phyloP scores from a whole-genome alignment of 2,113 vertebrate genomes.

The Microcebus jonahi region DNA sequence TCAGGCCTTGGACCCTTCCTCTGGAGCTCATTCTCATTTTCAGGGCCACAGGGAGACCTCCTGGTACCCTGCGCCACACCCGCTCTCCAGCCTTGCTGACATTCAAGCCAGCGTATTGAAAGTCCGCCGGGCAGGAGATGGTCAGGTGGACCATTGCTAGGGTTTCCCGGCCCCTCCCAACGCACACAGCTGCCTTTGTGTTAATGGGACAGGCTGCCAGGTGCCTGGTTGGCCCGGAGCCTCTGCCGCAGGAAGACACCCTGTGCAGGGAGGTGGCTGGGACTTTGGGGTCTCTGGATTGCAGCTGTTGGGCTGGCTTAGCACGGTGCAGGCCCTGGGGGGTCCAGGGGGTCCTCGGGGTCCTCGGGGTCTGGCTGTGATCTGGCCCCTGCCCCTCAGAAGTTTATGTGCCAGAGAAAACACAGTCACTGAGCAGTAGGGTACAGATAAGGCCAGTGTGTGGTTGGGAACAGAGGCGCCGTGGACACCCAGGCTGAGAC shows the following conservation, averaged over 20 bases:
- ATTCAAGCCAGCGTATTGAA: no score
- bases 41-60: no score
- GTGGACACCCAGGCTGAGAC: fast-evolving
- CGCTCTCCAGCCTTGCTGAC: not conserved
- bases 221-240: not conserved
- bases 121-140: not conserved
- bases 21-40: not conserved
- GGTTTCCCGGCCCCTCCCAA: not conserved
- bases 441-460: fast-evolving
- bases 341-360: not conserved
- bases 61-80: not conserved
- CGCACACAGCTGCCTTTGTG: not conserved
- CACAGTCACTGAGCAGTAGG: not conserved
- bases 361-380: no score
- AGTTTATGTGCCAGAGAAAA: not conserved
- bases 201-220: not conserved
- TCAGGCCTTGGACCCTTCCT: not conserved
- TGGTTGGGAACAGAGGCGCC: not conserved
- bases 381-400: not conserved
- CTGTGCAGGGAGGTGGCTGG: not conserved
- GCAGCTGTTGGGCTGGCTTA: not conserved
- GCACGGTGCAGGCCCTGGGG: not conserved
- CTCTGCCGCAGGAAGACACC: not conserved
- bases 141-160: not conserved
- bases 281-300: not conserved